Conservation (phyloP, 2,113 vertebrate genomes). For the Embiotoca jacksoni region DNA sequence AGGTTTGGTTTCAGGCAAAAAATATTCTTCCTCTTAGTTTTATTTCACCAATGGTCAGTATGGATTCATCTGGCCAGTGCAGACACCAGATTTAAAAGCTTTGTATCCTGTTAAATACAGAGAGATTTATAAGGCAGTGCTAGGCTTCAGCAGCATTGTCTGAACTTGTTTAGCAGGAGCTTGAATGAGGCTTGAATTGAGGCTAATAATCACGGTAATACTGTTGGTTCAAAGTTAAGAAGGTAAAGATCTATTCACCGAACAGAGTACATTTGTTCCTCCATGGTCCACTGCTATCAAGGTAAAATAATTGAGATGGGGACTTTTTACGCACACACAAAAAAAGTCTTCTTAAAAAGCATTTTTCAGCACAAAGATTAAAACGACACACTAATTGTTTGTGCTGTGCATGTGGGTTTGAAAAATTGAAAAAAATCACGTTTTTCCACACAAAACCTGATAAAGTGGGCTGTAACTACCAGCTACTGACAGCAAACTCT, state of each 20-base stretch:
- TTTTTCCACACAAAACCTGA: conserved; percentile 4
- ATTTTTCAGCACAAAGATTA: not conserved
- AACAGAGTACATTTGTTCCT: not conserved
- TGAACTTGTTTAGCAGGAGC: no score
- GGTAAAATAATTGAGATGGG: not conserved
- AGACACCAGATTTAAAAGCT: no score
- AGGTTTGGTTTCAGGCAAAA: no score
- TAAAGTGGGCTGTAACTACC: not conserved
- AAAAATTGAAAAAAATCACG: not conserved
- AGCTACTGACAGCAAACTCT: not conserved
- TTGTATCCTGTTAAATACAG: no score
- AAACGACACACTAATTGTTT: conserved; percentile 1
- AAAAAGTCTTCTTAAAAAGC: not conserved
- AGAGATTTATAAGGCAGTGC: no score
- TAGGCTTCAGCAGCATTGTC: no score
- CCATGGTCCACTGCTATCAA: not conserved
- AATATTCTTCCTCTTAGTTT: not conserved
- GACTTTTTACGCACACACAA: not conserved
- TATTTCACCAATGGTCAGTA: not conserved
- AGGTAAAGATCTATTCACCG: no score
- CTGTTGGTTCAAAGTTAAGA: no score
- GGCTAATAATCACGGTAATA: no score
- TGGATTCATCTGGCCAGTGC: no score
- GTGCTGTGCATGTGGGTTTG: not conserved
- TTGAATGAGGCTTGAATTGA: no score